These are phyloP conservation scores for Poecile montanus DNA, from an alignment of 2,797 vertebrate species.

Conservation along the genomic window DNA sequence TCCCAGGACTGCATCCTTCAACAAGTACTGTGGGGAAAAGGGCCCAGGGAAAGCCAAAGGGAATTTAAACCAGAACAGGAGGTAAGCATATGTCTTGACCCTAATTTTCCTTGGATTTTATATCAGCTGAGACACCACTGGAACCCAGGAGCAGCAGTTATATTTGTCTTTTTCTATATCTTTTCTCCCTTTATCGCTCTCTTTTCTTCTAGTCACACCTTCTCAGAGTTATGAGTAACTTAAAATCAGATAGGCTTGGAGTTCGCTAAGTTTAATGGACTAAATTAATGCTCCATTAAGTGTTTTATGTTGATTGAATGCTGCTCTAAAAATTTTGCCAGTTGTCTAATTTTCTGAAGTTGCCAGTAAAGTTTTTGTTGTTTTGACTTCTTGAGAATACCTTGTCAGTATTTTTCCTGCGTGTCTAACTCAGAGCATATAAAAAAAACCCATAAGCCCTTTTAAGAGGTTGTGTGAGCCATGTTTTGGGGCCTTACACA, in stretches of 20 bases:
- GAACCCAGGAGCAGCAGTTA: neutral
- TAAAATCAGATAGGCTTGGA: neutral
- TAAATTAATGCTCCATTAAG: neutral
- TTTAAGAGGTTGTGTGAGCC: neutral
- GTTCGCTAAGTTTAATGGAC: neutral
- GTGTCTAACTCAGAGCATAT: neutral
- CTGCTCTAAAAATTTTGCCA: neutral
- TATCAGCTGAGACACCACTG: neutral
- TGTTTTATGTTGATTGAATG: neutral
- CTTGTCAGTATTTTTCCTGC: neutral
- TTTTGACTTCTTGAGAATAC: neutral
- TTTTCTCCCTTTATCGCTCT: neutral
- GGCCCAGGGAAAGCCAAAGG: neutral
- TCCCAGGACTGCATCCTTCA: neutral
- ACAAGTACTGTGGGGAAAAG: neutral
- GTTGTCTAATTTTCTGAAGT: too few species aligned
- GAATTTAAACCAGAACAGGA: neutral
- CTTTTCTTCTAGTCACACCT: neutral
- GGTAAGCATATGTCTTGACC: neutral
- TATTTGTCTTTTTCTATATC: neutral
- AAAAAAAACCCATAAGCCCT: neutral
- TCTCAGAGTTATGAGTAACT: neutral
- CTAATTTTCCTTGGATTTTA: neutral
- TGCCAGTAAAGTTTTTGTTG: neutral
- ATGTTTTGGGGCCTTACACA: neutral